phyloP scores from a whole-genome alignment of 2,888 invertebrate genomes.

The Pyrochroa serraticornis region DNA sequence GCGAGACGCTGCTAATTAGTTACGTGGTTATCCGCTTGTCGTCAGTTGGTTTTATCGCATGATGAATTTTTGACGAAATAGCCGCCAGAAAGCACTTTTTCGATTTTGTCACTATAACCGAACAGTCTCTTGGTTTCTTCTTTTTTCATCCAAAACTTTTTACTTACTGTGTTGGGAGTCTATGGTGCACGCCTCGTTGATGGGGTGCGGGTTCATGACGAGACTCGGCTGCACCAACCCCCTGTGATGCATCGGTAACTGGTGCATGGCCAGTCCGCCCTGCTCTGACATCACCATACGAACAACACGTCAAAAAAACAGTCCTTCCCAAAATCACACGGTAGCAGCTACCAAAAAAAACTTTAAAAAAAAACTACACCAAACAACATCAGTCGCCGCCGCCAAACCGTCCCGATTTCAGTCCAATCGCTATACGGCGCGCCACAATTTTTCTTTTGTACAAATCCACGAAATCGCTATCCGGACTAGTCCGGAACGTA shows the following conservation, averaged over 20 bases:
- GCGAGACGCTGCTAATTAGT: too few relatives aligned
- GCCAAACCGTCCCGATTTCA: too few relatives aligned
- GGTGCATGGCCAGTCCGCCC: constrained; percentile 70
- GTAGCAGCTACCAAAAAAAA: background rate
- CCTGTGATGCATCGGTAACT: constrained; percentile 64
- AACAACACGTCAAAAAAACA: constrained; percentile 48
- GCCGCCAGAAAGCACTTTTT: background rate
- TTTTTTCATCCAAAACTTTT: background rate
- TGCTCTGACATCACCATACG: constrained; percentile 71
- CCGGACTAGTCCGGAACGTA: constrained; percentile 4
- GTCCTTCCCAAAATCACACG: constrained; percentile 35
- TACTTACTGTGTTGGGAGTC: constrained; percentile 56
- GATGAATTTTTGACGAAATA: background rate
- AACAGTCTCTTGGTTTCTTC: too few relatives aligned
- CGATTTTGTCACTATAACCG: too few relatives aligned
- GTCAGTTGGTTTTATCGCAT: too few relatives aligned
- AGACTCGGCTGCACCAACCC: constrained; percentile 67
- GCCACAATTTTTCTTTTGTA: too few relatives aligned
- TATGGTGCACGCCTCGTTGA: constrained; percentile 52
- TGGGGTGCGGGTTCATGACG: constrained; percentile 64
- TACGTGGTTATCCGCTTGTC: too few relatives aligned
- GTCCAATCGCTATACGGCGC: too few relatives aligned
- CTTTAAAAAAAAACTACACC: constrained; percentile 12
- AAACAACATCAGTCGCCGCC: background rate
- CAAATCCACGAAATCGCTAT: background rate